Base-by-base conservation (phyloP, 2,888 invertebrate genomes). In the Lamellibrachia columna region DNA sequence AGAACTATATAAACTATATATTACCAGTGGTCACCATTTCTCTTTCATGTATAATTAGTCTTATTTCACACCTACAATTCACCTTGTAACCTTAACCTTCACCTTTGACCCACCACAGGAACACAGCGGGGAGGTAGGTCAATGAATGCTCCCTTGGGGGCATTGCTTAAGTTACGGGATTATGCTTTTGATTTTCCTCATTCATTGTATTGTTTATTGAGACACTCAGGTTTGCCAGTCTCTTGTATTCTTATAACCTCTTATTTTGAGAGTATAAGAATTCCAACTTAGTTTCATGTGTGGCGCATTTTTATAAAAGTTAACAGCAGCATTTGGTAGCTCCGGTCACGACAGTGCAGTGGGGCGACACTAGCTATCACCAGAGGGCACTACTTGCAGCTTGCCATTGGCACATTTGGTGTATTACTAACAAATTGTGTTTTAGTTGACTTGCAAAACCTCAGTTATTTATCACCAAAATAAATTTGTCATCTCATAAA, bases 61-160 rank as follows among this genome's bases (percentile, higher is more conserved):
- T 55, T 75, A 75, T n/a, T 15, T 75, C 22, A n/a, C 75, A 75
- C 75, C n/a, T 75, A 75, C 11, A 75, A 22, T 75, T 75, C 75
- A 75, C 75, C 75, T 75, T 75, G 22, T 75, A n/a, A 75, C 75
- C 22, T 58, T 15, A 58, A 75, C 11, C 75, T 75, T 75, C 75
- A 75, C 75, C 75, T 75, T 75, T 75, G 75, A 75, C 75, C 75
- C 22, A 15, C 75, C 2, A 75, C 75, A 75, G 75, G 75, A 75
- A n/a, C n/a, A n/a, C 75, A 75, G 22, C 75, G 22, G 75, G 75
- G 75, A 75, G 75, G 75, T 75, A 75, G 75, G 75, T 75, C 75
- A 75, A 75, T 75, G 75, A 75, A 75, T 75, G 22, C 6, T 75
- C 22, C 75, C 75, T 75, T 15, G 6, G 22, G 75, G 75, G 75